Conservation (phyloP, 2,888 invertebrate species). For the Bruchidius siliquastri region DNA sequence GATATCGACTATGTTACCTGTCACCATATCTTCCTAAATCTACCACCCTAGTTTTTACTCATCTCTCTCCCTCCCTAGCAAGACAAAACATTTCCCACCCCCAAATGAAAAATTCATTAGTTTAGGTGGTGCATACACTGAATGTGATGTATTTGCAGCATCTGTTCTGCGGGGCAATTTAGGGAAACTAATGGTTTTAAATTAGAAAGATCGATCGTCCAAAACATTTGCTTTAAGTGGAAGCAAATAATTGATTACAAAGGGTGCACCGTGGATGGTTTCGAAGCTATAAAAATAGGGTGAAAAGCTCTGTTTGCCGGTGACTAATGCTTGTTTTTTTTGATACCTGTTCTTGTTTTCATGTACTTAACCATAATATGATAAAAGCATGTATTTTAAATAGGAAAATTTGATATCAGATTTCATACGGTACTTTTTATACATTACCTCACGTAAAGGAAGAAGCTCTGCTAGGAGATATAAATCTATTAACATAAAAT, state of each 20-base stretch:
- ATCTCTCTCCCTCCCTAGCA: constrained; percentile 3
- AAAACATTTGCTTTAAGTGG: constrained; percentile 18
- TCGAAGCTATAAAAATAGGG: not conserved
- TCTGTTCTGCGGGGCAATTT: constrained; percentile 23
- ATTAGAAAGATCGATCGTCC: constrained; percentile 24
- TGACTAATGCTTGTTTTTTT: not conserved
- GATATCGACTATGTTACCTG: no score
- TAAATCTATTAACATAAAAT: no score
- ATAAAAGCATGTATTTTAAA: no score
- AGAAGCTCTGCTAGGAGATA: no score
- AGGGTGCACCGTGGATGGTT: not conserved
- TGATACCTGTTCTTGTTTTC: not conserved
- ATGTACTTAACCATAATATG: no score
- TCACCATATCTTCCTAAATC: not conserved
- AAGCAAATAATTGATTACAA: constrained; percentile 1
- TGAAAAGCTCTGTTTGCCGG: not conserved
- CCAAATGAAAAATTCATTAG: constrained; percentile 29
- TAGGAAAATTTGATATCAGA: no score
- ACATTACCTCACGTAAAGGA: no score
- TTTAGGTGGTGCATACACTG: constrained; percentile 1
- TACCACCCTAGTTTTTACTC: constrained; percentile 8
- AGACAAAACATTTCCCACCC: constrained; percentile 8
- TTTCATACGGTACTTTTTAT: no score
- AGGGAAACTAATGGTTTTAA: constrained; percentile 22
- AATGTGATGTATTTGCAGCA: constrained; percentile 26